Evolutionary conservation across 2,888 invertebrate genomes (phyloP).

Genomic region (Ormyrus thymus): DNA sequence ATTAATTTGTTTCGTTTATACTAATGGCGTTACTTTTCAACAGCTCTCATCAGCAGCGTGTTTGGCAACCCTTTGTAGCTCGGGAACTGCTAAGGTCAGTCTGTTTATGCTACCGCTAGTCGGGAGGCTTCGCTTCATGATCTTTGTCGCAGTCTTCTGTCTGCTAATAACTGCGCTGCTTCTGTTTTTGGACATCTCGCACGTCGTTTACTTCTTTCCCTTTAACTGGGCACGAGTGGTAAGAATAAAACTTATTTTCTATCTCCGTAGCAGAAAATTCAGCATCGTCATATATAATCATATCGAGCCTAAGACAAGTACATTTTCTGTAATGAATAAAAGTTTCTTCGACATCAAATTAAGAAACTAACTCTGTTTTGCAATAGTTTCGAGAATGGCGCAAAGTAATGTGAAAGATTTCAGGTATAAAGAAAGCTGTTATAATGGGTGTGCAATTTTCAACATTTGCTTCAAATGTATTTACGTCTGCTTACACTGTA

Average conservation of each 20-base stretch:
- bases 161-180: conserved; percentile 84
- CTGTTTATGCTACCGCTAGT: conserved; percentile 86
- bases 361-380: background rate
- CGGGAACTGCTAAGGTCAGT: conserved; percentile 85
- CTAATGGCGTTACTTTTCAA: conserved; percentile 20
- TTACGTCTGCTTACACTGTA: conserved; percentile 9
- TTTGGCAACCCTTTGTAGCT: conserved; percentile 84
- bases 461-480: conserved; percentile 21
- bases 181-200: conserved; percentile 87
- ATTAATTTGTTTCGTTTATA: background rate
- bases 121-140: conserved; percentile 85
- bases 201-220: conserved; percentile 86
- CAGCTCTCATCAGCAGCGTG: conserved; percentile 85
- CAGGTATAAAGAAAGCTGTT: conserved; percentile 18
- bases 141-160: conserved; percentile 86
- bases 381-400: background rate
- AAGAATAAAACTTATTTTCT: conserved; percentile 71
- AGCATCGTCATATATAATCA: too few species aligned
- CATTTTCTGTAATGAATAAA: too few species aligned
- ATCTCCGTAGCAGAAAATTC: background rate
- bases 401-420: background rate
- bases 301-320: too few species aligned
- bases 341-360: background rate
- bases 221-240: conserved; percentile 88
- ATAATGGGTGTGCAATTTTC: background rate